Evolutionary conservation across 2,888 invertebrate species (phyloP).

Genomic region (Brenthis hecate): DNA sequence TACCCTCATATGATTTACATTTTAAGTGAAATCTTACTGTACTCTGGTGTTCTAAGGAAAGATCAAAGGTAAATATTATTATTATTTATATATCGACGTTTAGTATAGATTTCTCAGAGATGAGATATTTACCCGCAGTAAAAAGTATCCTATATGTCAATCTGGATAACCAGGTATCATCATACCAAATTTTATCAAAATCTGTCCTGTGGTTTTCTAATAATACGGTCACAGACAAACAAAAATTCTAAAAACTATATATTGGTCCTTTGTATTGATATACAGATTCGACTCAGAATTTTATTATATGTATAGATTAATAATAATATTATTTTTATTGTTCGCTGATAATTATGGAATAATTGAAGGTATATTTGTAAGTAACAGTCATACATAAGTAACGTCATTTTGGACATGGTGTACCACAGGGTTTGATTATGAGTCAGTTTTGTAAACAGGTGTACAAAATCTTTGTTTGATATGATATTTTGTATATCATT

Average conservation of each 20-base stretch:
- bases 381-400: neutral
- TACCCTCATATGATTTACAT: constrained; percentile 62
- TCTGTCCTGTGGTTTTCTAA: too few species aligned
- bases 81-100: neutral
- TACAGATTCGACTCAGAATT: too few species aligned
- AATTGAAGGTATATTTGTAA: too few species aligned
- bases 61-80: constrained; percentile 73
- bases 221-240: too few species aligned
- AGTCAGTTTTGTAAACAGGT: neutral
- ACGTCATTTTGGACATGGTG: neutral
- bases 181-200: too few species aligned
- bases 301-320: neutral
- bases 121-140: too few species aligned
- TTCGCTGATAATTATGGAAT: too few species aligned
- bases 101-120: too few species aligned
- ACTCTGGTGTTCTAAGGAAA: constrained; percentile 75
- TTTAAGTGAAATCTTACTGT: constrained; percentile 72
- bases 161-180: too few species aligned
- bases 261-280: too few species aligned
- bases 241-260: too few species aligned
- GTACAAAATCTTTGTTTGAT: neutral
- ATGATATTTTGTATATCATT: constrained; percentile 40
- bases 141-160: too few species aligned
- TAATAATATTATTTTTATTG: constrained; percentile 1
- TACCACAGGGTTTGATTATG: neutral